A percentile compares a stretch with the other conserved stretches of the same genome.
phyloP scores from a whole-genome alignment of 1,140 invertebrate genomes.

The Euura lappo region DNA sequence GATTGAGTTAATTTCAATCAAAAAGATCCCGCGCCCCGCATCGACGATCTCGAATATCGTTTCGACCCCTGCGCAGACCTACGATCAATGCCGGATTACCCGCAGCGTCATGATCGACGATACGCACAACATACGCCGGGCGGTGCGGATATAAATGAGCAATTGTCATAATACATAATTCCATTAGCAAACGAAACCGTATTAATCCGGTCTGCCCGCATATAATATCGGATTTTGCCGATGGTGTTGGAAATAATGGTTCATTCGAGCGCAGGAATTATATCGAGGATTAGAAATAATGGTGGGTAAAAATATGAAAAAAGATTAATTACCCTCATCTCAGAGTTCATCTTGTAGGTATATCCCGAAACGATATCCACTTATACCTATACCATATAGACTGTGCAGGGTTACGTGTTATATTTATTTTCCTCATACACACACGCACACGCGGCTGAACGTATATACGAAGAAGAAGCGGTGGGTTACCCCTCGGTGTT shows the following conservation, averaged over 20 bases:
- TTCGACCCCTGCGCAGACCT: not conserved
- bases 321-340: slow-evolving; percentile 1
- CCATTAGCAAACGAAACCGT: no score
- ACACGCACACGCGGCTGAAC: not conserved
- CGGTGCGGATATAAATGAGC: no score
- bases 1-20: not conserved
- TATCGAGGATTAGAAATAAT: not conserved
- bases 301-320: not conserved
- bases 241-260: no score
- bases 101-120: no score
- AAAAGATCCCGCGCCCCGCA: not conserved
- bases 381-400: no score
- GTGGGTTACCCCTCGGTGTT: not conserved
- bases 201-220: no score
- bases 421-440: not conserved
- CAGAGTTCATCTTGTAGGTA: not conserved
- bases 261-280: no score
- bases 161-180: no score
- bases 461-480: not conserved
- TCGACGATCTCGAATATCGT: not conserved
- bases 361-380: not conserved
- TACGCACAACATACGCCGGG: no score
- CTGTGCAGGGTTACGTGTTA: not conserved
- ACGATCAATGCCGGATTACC: no score
- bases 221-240: no score